Evolutionary conservation across 2,797 vertebrate genomes (phyloP).

Genomic region (Sebastiscus albofasciatus): DNA sequence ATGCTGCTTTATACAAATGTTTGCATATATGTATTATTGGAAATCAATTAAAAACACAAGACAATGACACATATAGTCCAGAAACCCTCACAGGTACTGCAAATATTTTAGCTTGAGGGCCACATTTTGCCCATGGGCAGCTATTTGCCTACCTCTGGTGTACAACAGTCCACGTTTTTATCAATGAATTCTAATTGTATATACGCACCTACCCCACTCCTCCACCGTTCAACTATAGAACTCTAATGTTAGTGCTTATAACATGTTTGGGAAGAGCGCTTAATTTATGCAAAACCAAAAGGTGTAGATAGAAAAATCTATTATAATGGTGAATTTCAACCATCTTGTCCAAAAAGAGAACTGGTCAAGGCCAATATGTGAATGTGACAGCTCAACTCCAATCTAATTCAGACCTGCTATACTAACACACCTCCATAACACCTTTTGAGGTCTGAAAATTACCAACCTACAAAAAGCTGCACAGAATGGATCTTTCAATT

Average conservation of each 20-base stretch:
- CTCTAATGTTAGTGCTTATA: neutral
- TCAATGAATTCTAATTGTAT: neutral
- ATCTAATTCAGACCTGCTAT: neutral
- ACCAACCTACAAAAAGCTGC: neutral
- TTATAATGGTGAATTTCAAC: neutral
- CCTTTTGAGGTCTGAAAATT: neutral
- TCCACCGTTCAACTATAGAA: neutral
- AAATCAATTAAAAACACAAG: no score
- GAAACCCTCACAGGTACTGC: no score
- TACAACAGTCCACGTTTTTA: neutral
- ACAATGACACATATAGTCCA: no score
- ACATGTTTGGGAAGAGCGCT: neutral
- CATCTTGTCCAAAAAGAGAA: neutral
- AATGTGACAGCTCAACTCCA: neutral
- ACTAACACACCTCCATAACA: neutral
- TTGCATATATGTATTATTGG: no score
- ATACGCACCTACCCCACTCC: neutral
- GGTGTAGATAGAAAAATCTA: no score
- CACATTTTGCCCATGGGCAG: neutral
- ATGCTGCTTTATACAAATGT: no score
- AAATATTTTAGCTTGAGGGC: neutral
- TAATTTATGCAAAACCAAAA: neutral
- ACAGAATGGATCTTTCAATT: neutral
- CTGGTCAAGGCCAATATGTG: neutral
- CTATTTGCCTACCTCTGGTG: neutral